phyloP scores from a whole-genome alignment of 2,113 vertebrate species.

The Corythornis vintsioides region DNA sequence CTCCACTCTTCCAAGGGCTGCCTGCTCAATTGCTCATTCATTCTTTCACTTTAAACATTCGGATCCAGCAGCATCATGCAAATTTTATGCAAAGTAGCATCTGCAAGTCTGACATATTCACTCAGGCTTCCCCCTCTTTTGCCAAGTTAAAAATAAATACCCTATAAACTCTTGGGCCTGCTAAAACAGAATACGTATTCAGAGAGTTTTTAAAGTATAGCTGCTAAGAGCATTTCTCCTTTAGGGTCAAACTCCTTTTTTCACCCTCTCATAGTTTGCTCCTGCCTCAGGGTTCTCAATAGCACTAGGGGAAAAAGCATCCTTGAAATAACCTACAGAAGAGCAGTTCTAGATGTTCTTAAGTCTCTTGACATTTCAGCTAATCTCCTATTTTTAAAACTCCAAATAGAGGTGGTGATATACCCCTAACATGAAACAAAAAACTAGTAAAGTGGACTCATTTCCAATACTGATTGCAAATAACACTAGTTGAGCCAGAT shows the following conservation, averaged over 20 bases:
- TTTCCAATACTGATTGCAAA: conserved; percentile 33
- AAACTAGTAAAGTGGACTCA: background rate
- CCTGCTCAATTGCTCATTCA: background rate
- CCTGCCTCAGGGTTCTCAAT: background rate
- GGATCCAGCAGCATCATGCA: background rate
- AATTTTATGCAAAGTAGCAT: background rate
- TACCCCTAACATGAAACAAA: background rate
- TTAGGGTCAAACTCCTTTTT: background rate
- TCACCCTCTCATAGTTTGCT: background rate
- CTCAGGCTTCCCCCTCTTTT: background rate
- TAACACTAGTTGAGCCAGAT: conserved; percentile 13
- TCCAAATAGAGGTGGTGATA: background rate
- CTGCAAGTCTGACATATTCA: background rate
- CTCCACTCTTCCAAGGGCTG: background rate
- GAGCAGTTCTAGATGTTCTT: background rate
- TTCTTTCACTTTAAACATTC: background rate
- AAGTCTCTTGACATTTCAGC: background rate
- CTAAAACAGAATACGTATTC: background rate
- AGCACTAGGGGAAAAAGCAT: background rate
- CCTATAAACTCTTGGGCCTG: background rate
- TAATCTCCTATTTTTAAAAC: background rate
- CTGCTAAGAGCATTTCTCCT: background rate
- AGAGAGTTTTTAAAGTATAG: background rate
- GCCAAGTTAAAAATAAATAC: conserved; percentile 29
- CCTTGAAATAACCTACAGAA: background rate